phyloP scores from a whole-genome alignment of 2,113 vertebrate genomes.

The Machaerirhynchus nigripectus region DNA sequence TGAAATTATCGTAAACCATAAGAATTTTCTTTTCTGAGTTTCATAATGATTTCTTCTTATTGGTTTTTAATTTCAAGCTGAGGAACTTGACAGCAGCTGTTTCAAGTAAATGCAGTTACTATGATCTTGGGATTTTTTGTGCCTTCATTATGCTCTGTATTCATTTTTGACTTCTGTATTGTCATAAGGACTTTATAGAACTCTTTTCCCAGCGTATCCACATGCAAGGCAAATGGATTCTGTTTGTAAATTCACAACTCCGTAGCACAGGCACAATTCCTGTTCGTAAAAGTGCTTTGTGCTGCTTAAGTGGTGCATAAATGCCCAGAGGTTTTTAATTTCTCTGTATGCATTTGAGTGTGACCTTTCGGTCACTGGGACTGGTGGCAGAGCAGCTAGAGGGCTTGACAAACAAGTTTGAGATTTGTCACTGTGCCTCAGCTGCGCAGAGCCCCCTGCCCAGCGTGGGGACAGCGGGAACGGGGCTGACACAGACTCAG shows the following conservation, averaged over 20 bases:
- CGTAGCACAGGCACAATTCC: rapidly evolving
- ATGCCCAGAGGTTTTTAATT: not conserved
- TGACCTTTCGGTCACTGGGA: not conserved
- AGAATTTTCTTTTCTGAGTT: not conserved
- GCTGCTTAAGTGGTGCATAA: not conserved
- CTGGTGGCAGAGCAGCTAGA: not conserved
- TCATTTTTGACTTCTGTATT: not conserved
- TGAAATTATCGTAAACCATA: not conserved
- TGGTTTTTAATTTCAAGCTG: not conserved
- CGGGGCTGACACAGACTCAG: not conserved
- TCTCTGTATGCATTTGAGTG: not conserved
- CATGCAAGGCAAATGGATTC: not conserved
- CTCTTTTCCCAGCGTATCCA: not conserved
- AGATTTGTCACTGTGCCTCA: not conserved
- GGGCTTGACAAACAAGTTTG: not conserved
- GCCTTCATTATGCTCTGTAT: not conserved
- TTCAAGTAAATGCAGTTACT: not conserved
- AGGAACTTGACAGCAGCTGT: not conserved
- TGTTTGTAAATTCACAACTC: not conserved
- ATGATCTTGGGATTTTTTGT: not conserved
- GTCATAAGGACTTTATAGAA: not conserved
- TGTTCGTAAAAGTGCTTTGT: not conserved
- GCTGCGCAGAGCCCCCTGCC: not conserved
- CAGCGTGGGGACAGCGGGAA: not conserved
- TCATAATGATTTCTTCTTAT: not conserved